A percentile compares a stretch with the other conserved stretches of the same genome.
phyloP scores from a whole-genome alignment of 2,888 invertebrate genomes.

The Drosophila robusta region DNA sequence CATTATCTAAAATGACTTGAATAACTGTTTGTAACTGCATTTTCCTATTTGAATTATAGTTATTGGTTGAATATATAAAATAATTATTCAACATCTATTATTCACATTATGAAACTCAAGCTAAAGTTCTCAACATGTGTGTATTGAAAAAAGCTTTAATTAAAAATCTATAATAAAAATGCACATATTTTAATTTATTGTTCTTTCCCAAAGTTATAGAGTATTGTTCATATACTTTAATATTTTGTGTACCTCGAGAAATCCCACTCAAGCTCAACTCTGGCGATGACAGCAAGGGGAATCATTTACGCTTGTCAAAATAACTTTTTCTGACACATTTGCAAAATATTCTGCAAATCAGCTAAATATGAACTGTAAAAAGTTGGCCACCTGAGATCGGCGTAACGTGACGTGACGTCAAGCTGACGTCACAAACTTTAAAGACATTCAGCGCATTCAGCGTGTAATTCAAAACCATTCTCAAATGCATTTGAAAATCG shows the following conservation, averaged over 20 bases:
- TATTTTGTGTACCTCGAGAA: not conserved
- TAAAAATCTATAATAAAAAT: too few relatives aligned
- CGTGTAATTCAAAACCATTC: conserved; percentile 58
- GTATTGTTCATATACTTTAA: too few relatives aligned
- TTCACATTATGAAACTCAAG: too few relatives aligned
- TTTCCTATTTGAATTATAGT: not conserved
- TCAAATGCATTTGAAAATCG: conserved; percentile 54
- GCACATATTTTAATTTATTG: too few relatives aligned
- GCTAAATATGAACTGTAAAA: conserved; percentile 27
- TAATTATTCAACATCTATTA: not conserved
- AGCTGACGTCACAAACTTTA: conserved; percentile 46
- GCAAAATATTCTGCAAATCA: conserved; percentile 37
- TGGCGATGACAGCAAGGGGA: not conserved
- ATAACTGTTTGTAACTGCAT: not conserved
- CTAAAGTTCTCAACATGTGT: too few relatives aligned
- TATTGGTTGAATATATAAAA: not conserved
- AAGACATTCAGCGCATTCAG: not conserved
- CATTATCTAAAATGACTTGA: not conserved
- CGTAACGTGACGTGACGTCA: conserved; percentile 21
- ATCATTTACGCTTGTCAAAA: not conserved
- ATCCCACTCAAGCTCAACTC: not conserved
- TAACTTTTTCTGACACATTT: conserved; percentile 29
- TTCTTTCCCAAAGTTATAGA: too few relatives aligned
- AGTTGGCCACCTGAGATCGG: conserved; percentile 28
- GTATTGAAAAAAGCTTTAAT: too few relatives aligned